phyloP scores from a whole-genome alignment of 1,140 invertebrate genomes.

The Calliphora vicina region DNA sequence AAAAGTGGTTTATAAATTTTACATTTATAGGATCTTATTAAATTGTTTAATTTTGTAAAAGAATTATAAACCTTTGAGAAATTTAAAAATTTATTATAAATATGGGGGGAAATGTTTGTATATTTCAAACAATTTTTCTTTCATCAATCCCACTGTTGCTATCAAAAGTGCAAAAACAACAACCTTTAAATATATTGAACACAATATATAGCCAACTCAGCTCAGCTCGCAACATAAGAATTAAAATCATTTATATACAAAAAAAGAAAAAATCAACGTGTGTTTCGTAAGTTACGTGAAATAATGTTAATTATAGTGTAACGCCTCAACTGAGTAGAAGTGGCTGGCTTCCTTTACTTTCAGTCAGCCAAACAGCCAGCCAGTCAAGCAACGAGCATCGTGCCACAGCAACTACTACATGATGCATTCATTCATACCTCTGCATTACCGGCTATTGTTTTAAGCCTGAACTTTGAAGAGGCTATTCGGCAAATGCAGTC shows the following conservation, averaged over 20 bases:
- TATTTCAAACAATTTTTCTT: too few relatives aligned
- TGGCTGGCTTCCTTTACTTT: background rate
- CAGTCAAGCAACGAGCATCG: background rate
- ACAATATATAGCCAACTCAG: too few relatives aligned
- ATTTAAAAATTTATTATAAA: too few relatives aligned
- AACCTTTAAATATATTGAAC: background rate
- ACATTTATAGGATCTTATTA: too few relatives aligned
- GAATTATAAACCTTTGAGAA: too few relatives aligned
- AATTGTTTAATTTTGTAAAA: too few relatives aligned
- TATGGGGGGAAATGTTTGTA: too few relatives aligned
- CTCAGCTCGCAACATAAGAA: background rate
- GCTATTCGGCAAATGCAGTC: background rate
- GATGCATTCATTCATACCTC: background rate
- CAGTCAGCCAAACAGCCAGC: background rate
- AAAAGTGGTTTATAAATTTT: too few relatives aligned
- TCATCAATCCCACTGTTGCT: background rate
- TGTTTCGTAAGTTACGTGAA: background rate
- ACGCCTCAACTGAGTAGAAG: background rate
- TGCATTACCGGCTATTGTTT: background rate
- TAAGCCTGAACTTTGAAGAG: background rate
- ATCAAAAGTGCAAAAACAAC: background rate
- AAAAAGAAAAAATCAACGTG: too few relatives aligned
- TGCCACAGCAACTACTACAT: background rate
- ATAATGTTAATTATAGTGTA: constrained; percentile 23
- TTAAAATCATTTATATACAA: too few relatives aligned